phyloP scores from a whole-genome alignment of 2,113 vertebrate species.

The Arvicanthis niloticus region DNA sequence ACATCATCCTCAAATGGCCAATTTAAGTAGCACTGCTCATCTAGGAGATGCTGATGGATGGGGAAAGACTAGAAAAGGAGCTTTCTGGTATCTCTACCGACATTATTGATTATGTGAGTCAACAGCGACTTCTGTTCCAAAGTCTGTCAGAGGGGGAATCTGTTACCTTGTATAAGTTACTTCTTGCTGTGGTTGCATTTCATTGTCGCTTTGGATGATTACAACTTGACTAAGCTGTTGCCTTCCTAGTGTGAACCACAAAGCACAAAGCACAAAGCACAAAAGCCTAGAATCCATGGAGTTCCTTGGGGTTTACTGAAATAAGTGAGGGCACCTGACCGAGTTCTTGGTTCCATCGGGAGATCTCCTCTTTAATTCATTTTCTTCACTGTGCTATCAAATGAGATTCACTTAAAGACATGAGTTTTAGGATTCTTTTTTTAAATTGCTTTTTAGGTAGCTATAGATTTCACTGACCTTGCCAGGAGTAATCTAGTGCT shows the following conservation, averaged over 20 bases:
- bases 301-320: not conserved
- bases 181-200: not conserved
- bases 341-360: not conserved
- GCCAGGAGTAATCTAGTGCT: not conserved
- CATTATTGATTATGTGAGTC: not conserved
- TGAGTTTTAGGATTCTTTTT: not conserved
- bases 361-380: slow-evolving; percentile 6
- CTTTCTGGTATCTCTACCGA: not conserved
- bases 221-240: slow-evolving; percentile 16
- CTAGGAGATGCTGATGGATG: not conserved
- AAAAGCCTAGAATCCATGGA: slow-evolving; percentile 26
- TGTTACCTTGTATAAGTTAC: not conserved
- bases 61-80: not conserved
- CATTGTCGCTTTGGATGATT: not conserved
- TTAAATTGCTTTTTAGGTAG: not conserved
- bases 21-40: not conserved
- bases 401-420: not conserved
- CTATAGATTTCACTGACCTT: not conserved
- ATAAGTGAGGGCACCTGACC: not conserved
- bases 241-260: not conserved
- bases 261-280: slow-evolving; percentile 16
- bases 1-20: not conserved
- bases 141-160: not conserved
- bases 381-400: not conserved
- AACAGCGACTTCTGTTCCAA: not conserved